A percentile compares a stretch with the other conserved stretches of the same genome.
Evolutionary conservation across 2,888 invertebrate genomes (phyloP).

Genomic region (Sphaerophoria rueppellii): DNA sequence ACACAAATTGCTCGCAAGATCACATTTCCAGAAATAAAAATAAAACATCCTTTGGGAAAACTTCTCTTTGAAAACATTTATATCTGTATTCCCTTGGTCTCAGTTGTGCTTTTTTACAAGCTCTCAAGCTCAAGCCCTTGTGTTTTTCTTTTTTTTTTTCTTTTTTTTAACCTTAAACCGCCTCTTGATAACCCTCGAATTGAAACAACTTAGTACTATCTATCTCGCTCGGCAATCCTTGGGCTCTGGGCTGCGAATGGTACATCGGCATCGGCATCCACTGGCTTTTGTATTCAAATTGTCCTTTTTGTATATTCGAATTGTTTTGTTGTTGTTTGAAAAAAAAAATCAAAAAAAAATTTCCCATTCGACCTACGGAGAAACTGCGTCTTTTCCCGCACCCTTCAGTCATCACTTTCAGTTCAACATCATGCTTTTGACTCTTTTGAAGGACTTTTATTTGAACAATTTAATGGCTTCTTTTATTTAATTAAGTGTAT

Average conservation of each 20-base stretch:
- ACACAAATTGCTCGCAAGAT: neutral
- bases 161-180: constrained; percentile 28
- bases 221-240: neutral
- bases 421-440: constrained; percentile 13
- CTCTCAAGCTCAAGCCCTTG: constrained; percentile 13
- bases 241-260: constrained; percentile 25
- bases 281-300: constrained; percentile 52
- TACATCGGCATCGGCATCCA: constrained; percentile 28
- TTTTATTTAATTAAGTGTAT: constrained; percentile 72
- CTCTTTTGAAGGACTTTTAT: constrained; percentile 64
- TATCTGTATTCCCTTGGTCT: constrained; percentile 10
- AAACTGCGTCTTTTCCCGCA: neutral
- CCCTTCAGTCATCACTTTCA: neutral
- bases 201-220: constrained; percentile 53
- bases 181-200: constrained; percentile 44
- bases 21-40: constrained; percentile 11
- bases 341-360: too few species aligned
- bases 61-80: constrained; percentile 11
- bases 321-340: constrained; percentile 51
- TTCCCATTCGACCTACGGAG: too few species aligned
- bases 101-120: neutral
- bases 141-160: constrained; percentile 9
- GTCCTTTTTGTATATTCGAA: constrained; percentile 55
- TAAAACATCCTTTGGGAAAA: constrained; percentile 21
- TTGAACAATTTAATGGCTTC: constrained; percentile 70